Evolutionary conservation across 2,888 invertebrate genomes (phyloP), one percentile per base, ranked within the genome.

Genomic region (Eilema depressum): DNA sequence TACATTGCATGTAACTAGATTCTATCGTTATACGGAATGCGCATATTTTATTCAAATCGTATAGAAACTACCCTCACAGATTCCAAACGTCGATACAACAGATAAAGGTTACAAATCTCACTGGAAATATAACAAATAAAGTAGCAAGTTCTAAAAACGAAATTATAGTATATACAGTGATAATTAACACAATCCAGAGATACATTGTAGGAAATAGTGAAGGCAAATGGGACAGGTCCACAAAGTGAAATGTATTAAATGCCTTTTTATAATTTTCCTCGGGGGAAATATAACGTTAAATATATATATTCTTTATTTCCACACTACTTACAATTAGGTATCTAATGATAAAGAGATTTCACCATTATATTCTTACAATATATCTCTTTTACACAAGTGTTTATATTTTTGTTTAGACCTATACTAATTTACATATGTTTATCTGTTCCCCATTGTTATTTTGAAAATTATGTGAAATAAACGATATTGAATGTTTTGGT

Each of bases 361-460:
- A 88, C 89, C 91, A 90, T 88, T 88, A 86, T 89, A 90, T 82
- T 91, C 91, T 88, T 93, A 92, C 91, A 92, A 92, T 92, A 93
- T 92, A 93, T 92, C 91, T 93, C 89, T 91, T 85, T 89, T 87
- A 91, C 90, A 91, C 84, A 84, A 75, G 86, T 88, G 87, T 88
- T 90, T 53, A 53, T 53, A 89, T 81, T 80, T 75, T 81, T 79
- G 81, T 82, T 91, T 92, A 92, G 86, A 91, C 91, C 94, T 95
- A 95, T 92, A 91, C 93, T 95, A 95, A 93, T 91, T 95, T 93
- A 94, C 87, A 88, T 95, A 95, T 95, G 95, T 95, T 94, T 95
- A 92, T 95, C 91, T 95, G 95, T 89, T 95, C 95, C 95, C 95
- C 93, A 88, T 95, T 96, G 92, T 96, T 96, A 91, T 90, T 95